phyloP scores from a whole-genome alignment of 2,888 invertebrate species.

The Idaea biselata region DNA sequence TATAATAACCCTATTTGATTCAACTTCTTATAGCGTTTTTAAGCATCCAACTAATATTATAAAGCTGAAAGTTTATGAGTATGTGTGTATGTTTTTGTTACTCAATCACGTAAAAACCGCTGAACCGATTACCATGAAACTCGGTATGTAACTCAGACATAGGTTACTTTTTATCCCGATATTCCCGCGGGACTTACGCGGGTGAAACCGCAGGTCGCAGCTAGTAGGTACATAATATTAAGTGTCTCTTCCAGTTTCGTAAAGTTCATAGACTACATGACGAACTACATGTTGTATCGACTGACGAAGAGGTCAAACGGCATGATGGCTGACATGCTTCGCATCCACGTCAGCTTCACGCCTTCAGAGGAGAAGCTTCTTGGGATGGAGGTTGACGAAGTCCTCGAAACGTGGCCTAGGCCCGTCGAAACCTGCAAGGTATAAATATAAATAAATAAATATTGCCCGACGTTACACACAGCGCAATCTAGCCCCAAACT shows the following conservation, averaged over 20 bases:
- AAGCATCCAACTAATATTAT: no score
- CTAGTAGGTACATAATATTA: no score
- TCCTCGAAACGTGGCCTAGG: constrained; percentile 73
- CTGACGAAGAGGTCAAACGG: constrained; percentile 83
- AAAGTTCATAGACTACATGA: constrained; percentile 86
- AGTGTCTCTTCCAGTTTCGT: constrained; percentile 80
- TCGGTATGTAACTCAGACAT: no score
- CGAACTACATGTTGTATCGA: constrained; percentile 84
- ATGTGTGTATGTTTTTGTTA: no score
- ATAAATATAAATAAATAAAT: constrained; percentile 4
- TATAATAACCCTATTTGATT: no score
- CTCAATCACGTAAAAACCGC: no score
- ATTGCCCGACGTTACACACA: neutral
- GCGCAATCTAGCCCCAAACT: neutral
- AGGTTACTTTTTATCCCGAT: no score
- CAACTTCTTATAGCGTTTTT: no score
- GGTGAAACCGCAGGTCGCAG: no score
- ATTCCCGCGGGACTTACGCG: no score
- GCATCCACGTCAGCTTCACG: constrained; percentile 74
- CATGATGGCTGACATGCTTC: constrained; percentile 79
- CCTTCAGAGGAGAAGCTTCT: constrained; percentile 69
- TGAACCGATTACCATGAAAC: no score
- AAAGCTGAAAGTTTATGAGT: no score
- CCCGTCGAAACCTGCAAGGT: constrained; percentile 71
- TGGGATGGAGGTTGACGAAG: constrained; percentile 64